Evolutionary conservation across 2,888 invertebrate species (phyloP).

Genomic region (Agrilus cyanescens): DNA sequence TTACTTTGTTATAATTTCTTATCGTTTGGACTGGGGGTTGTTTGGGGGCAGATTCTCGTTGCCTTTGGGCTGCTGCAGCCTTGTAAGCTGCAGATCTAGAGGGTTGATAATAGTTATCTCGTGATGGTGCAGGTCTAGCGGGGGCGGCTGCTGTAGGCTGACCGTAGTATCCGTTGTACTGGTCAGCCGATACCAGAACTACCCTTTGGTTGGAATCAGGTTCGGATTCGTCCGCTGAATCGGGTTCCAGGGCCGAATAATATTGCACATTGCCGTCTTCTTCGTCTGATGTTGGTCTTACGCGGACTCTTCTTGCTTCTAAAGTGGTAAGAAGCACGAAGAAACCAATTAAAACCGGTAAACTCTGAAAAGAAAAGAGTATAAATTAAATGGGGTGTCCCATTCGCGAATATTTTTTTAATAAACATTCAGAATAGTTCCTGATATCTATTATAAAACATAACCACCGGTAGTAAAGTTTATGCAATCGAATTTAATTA

Average conservation of each 20-base stretch:
- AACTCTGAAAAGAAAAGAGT: no score
- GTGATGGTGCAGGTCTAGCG: conserved; percentile 18
- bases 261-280: conserved; percentile 36
- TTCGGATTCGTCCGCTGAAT: conserved; percentile 30
- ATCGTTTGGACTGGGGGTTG: conserved; percentile 72
- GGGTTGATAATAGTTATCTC: conserved; percentile 25
- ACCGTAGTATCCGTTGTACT: conserved; percentile 38
- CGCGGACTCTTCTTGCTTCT: conserved; percentile 39
- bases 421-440: no score
- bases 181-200: conserved; percentile 35
- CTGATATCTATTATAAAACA: no score
- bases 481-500: no score
- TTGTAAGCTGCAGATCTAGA: conserved; percentile 8
- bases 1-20: conserved; percentile 70
- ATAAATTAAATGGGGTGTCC: no score
- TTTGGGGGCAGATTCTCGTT: conserved; percentile 42
- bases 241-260: conserved; percentile 27
- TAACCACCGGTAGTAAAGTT: no score
- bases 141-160: conserved; percentile 31
- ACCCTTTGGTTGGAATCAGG: conserved; percentile 26
- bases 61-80: conserved; percentile 29
- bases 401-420: no score
- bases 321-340: conserved; percentile 6
- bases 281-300: conserved; percentile 38
- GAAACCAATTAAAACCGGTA: no score